A percentile compares a stretch with the other conserved stretches of the same genome.
phyloP scores from a whole-genome alignment of 1,140 invertebrate genomes.

The Drosophila sp. region DNA sequence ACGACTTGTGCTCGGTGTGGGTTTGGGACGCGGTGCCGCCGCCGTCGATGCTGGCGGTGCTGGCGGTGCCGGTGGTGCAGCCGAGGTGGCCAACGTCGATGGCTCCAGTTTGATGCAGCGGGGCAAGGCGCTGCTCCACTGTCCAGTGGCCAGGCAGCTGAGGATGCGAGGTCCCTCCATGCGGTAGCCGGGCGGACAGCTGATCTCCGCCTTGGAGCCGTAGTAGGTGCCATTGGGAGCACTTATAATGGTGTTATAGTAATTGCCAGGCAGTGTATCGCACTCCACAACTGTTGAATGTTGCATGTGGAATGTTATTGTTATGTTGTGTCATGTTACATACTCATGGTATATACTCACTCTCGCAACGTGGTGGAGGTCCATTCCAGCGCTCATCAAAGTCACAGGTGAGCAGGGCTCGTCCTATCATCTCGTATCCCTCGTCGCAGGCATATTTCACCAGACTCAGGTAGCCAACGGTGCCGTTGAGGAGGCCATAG shows the following conservation, averaged over 20 bases:
- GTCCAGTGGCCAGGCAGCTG: slow-evolving; percentile 90
- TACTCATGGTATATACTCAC: slow-evolving; percentile 85
- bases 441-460: slow-evolving; percentile 93
- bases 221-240: slow-evolving; percentile 88
- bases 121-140: slow-evolving; percentile 91
- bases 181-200: slow-evolving; percentile 89
- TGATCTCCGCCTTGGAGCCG: slow-evolving; percentile 90
- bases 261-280: slow-evolving; percentile 89
- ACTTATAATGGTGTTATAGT: slow-evolving; percentile 89
- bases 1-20: slow-evolving; percentile 58
- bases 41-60: slow-evolving; percentile 22
- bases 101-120: slow-evolving; percentile 88
- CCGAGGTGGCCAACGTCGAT: slow-evolving; percentile 66
- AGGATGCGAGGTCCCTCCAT: slow-evolving; percentile 89
- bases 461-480: slow-evolving; percentile 92
- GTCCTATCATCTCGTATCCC: slow-evolving; percentile 93
- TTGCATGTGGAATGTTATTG: too few relatives aligned
- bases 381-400: slow-evolving; percentile 97
- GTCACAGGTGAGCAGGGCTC: slow-evolving; percentile 93
- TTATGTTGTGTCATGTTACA: too few relatives aligned
- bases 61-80: slow-evolving; percentile 26
- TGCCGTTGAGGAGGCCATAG: slow-evolving; percentile 93
- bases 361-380: slow-evolving; percentile 94
- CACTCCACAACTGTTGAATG: slow-evolving; percentile 89
- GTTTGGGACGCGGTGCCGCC: slow-evolving; percentile 61